Percentiles rank a stretch among this genome's conserved stretches.
These are phyloP conservation scores for Syrrhaptes paradoxus DNA, from an alignment of 2,113 vertebrate species.

Conservation along the genomic window DNA sequence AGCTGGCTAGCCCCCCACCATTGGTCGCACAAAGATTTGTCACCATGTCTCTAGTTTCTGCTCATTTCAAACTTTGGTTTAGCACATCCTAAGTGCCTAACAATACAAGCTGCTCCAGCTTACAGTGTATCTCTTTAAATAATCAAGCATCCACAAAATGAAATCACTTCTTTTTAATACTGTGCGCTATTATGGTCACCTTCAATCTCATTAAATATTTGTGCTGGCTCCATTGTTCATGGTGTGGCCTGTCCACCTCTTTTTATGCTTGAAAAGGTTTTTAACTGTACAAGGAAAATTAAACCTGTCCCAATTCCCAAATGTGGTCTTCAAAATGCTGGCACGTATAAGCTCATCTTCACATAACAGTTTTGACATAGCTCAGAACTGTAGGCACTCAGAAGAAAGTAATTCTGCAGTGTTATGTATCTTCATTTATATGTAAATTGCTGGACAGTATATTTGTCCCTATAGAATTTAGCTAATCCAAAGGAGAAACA, in stretches of 20 bases:
- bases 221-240: background rate
- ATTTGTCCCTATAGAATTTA: conserved; percentile 22
- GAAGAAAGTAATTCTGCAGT: background rate
- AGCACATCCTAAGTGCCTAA: background rate
- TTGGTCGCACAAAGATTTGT: background rate
- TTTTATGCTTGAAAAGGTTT: conserved; percentile 24
- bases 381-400: background rate
- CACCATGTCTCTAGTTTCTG: background rate
- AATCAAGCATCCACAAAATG: background rate
- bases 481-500: background rate
- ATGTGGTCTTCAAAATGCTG: background rate
- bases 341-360: background rate
- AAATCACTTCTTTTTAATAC: background rate
- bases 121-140: background rate
- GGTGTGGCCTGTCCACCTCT: background rate
- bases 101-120: background rate
- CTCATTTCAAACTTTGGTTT: background rate
- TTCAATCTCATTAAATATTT: background rate
- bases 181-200: background rate
- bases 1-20: background rate
- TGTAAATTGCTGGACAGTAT: conserved; percentile 17
- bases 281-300: background rate
- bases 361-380: background rate
- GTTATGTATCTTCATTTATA: conserved; percentile 35
- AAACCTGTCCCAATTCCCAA: background rate